phyloP scores from a whole-genome alignment of 2,797 vertebrate genomes.

The Picus viridis region DNA sequence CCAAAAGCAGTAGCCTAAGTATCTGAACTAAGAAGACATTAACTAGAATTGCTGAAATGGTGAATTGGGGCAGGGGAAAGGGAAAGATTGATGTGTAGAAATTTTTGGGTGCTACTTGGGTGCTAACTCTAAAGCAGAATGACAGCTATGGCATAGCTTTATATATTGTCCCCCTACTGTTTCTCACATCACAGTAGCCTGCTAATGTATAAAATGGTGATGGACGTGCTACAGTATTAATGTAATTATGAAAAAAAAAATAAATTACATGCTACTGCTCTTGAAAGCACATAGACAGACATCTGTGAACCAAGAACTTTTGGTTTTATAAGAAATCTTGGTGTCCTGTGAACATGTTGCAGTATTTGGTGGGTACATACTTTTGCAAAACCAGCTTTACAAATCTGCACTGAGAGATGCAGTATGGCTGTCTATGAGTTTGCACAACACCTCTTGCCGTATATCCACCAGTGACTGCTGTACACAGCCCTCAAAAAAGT shows the following conservation, averaged over 20 bases:
- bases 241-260: neutral
- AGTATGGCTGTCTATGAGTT: neutral
- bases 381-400: neutral
- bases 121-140: neutral
- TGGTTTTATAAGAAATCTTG: neutral
- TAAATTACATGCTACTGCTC: neutral
- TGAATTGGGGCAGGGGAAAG: fast-evolving
- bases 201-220: neutral
- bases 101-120: neutral
- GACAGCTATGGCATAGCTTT: neutral
- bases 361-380: neutral
- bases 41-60: neutral
- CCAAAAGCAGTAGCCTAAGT: neutral
- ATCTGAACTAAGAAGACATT: neutral
- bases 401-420: neutral
- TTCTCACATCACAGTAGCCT: neutral
- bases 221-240: neutral
- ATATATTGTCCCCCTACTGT: neutral
- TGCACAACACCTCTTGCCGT: neutral
- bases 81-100: neutral
- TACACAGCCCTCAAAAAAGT: neutral
- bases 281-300: neutral
- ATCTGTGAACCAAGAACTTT: neutral
- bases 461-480: fast-evolving
- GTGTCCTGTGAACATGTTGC: neutral